Evolutionary conservation across 2,888 invertebrate species (phyloP), one percentile per base, ranked within the genome.

Genomic region (Cantharis flavilabris): DNA sequence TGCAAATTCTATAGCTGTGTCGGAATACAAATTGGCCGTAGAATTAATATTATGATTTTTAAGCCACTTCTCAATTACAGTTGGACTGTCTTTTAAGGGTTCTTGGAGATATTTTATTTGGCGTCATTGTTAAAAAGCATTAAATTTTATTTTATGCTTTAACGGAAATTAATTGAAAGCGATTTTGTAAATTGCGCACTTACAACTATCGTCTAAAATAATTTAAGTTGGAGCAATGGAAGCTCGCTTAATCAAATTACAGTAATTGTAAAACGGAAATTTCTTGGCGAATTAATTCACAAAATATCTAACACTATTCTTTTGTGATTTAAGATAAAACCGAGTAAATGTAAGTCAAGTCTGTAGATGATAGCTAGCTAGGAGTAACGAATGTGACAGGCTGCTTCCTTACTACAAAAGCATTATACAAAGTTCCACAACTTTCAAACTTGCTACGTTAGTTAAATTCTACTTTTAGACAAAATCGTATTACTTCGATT

Each of bases 401-500:
- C 81, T 80, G 81, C 80, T 80, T 79, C 80, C 73, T 80, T 75
- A 73, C 76, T 79, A 79, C 81, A 81, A 80, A 77, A 79, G 80
- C 81, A 81, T 83, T 84, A 80, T 82, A 80, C 82, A 84, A 84
- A 81, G 84, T 85, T 83, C 80, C 80, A 79, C 70, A 83, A 84
- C 83, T 84, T 84, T 83, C 79, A 80, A 81, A 81, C 80, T 85
- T 83, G 85, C 85, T 84, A 84, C 85, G 86, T 85, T 86, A 86
- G 86, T 85, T 86, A 86, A 87, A 87, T 85, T 87, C 86, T 84
- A 86, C 85, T 87, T 87, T 85, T 85, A 86, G 85, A 85, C 86
- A 86, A 86, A 87, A 87, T 86, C 86, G 83, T 78, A 80, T 81
- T 78, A 75, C 80, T 80, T 73, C 79, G 79, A 78, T 78, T 75